Percentiles rank a stretch among this genome's conserved stretches.
These are phyloP conservation scores for Rousettus madagascariensis DNA, from an alignment of 2,797 vertebrate genomes.

Conservation along the genomic window DNA sequence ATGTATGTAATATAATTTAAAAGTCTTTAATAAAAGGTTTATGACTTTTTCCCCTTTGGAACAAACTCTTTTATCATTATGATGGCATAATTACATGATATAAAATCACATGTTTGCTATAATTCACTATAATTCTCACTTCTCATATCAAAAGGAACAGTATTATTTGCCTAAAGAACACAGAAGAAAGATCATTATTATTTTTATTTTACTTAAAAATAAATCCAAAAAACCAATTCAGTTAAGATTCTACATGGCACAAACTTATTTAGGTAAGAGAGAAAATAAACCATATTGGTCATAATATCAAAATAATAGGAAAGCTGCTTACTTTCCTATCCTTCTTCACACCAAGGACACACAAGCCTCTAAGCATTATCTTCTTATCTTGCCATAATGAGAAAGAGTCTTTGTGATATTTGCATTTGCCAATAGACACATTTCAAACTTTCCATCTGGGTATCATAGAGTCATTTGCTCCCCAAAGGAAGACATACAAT, in stretches of 20 bases:
- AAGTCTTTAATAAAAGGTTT: neutral
- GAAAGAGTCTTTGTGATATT: neutral
- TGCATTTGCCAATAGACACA: neutral
- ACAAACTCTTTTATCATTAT: neutral
- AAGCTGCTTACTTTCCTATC: neutral
- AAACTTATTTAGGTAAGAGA: neutral
- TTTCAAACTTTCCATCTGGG: neutral
- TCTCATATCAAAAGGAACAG: neutral
- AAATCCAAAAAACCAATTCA: neutral
- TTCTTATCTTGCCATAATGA: neutral
- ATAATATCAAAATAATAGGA: slow-evolving; percentile 1
- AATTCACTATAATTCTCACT: neutral
- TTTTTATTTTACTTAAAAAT: slow-evolving; percentile 14
- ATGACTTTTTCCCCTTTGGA: neutral
- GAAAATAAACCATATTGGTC: neutral
- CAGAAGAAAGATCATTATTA: neutral
- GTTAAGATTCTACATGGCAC: neutral
- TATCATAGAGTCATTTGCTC: neutral
- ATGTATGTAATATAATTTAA: neutral
- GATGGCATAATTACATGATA: neutral
- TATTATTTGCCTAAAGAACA: neutral
- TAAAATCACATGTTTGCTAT: neutral
- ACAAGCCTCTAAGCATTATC: neutral
- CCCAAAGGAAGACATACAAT: neutral
- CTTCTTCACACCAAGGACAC: neutral